Evolutionary conservation across 2,888 invertebrate genomes (phyloP).

Genomic region (Zygothrica quintamaculata): DNA sequence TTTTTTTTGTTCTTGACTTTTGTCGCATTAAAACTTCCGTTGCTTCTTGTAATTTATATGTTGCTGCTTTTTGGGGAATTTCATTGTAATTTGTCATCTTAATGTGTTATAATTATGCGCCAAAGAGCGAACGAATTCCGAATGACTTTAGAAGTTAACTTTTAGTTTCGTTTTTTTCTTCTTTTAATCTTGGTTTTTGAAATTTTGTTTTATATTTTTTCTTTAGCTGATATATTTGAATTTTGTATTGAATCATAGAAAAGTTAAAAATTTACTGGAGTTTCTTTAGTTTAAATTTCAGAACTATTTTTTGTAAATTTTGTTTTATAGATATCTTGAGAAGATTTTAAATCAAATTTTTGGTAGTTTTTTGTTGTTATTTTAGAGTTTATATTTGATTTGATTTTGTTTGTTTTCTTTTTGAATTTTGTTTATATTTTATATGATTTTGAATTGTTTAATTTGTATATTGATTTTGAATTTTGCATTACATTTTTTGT

Average conservation of each 20-base stretch:
- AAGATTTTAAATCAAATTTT: constrained; percentile 17
- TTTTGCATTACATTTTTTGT: constrained; percentile 43
- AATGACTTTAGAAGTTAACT: constrained; percentile 48
- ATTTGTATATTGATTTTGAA: constrained; percentile 39
- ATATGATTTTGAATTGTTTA: constrained; percentile 17
- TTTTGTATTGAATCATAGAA: constrained; percentile 19
- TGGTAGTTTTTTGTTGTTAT: constrained; percentile 5
- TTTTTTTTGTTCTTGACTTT: constrained; percentile 64
- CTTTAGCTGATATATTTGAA: background rate
- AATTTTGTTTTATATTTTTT: constrained; percentile 17
- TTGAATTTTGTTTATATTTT: constrained; percentile 7
- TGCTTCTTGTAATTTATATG: constrained; percentile 76
- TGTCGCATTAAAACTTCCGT: constrained; percentile 80
- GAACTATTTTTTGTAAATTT: constrained; percentile 11
- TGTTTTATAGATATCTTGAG: constrained; percentile 5
- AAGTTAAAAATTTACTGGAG: constrained; percentile 21
- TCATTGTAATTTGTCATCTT: constrained; percentile 73
- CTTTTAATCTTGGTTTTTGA: constrained; percentile 17
- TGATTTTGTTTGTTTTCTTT: constrained; percentile 17
- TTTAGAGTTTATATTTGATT: constrained; percentile 7
- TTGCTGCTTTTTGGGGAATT: constrained; percentile 64
- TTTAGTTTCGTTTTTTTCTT: constrained; percentile 27
- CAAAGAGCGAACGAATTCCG: constrained; percentile 54
- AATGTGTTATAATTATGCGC: constrained; percentile 75
- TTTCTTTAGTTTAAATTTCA: constrained; percentile 5